Percentiles rank a stretch among this genome's conserved stretches.
Evolutionary conservation across 2,888 invertebrate species (phyloP).

Genomic region (Sesamia inferens): DNA sequence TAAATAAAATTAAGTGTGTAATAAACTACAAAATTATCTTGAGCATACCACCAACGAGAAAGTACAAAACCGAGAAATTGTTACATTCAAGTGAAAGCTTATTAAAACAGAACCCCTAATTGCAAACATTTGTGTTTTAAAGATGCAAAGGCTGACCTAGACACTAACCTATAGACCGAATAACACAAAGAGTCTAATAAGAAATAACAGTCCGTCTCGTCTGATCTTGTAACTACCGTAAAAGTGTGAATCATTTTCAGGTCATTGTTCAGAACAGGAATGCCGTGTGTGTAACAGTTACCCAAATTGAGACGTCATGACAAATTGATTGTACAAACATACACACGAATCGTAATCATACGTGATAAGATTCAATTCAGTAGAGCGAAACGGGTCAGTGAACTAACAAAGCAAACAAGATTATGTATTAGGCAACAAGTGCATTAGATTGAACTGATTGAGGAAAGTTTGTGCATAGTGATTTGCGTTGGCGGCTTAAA

Average conservation of each 20-base stretch:
- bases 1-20: slow-evolving; percentile 38
- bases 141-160: slow-evolving; percentile 59
- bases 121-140: slow-evolving; percentile 21
- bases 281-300: slow-evolving; percentile 82
- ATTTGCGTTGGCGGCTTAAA: slow-evolving; percentile 7
- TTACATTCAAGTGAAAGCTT: slow-evolving; percentile 51
- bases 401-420: slow-evolving; percentile 66
- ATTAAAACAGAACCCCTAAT: slow-evolving; percentile 37
- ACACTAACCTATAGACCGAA: slow-evolving; percentile 74
- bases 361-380: slow-evolving; percentile 80
- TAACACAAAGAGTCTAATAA: slow-evolving; percentile 66
- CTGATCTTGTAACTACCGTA: slow-evolving; percentile 75
- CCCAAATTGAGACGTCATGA: slow-evolving; percentile 84
- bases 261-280: slow-evolving; percentile 80
- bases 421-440: slow-evolving; percentile 62
- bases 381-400: slow-evolving; percentile 76
- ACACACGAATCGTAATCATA: slow-evolving; percentile 72
- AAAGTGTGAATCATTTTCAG: slow-evolving; percentile 86
- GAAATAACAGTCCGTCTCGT: slow-evolving; percentile 74
- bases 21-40: slow-evolving; percentile 34
- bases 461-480: slow-evolving; percentile 40
- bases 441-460: slow-evolving; percentile 44
- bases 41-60: slow-evolving; percentile 36
- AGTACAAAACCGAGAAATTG: slow-evolving; percentile 34
- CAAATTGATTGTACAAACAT: slow-evolving; percentile 82